These are phyloP conservation scores for Gibbula magus DNA, from an alignment of 2,888 invertebrate species.

Conservation along the genomic window DNA sequence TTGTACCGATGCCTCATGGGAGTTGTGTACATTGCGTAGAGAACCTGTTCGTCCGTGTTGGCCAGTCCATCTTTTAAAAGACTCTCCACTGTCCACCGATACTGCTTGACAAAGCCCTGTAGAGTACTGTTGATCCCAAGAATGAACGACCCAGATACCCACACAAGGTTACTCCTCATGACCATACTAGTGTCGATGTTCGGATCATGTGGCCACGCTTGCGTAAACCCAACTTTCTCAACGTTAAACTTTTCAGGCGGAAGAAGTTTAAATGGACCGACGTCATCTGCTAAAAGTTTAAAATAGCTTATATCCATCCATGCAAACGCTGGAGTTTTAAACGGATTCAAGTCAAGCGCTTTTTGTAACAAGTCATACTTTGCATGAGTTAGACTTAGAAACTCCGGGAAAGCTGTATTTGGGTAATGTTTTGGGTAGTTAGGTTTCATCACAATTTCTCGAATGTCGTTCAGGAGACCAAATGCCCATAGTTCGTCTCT, in stretches of 20 bases:
- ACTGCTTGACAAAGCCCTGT: constrained; percentile 38
- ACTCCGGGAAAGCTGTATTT: constrained; percentile 44
- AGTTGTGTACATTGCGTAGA: constrained; percentile 44
- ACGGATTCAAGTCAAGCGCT: constrained; percentile 33
- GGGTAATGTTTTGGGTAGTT: constrained; percentile 45
- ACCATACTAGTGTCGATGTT: constrained; percentile 31
- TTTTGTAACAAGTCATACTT: constrained; percentile 45
- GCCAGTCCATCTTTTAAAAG: constrained; percentile 38
- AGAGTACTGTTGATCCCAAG: constrained; percentile 37
- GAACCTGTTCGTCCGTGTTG: constrained; percentile 42
- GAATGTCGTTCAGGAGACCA: constrained; percentile 32
- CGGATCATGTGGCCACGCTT: constrained; percentile 43
- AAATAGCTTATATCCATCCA: constrained; percentile 49
- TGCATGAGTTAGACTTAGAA: constrained; percentile 46
- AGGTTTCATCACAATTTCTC: constrained; percentile 36
- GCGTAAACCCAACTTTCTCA: constrained; percentile 42
- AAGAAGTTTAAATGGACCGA: constrained; percentile 40
- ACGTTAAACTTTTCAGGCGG: constrained; percentile 44
- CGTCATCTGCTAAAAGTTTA: constrained; percentile 35
- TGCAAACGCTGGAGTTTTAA: constrained; percentile 43
- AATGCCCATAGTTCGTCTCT: constrained; percentile 44
- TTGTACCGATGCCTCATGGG: constrained; percentile 26
- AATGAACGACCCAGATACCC: constrained; percentile 46
- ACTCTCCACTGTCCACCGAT: constrained; percentile 36
- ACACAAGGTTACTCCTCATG: constrained; percentile 38